A percentile compares a stretch with the other conserved stretches of the same genome.
Evolutionary conservation across 2,113 vertebrate species (phyloP).

Genomic region (Bubo blakistoni): DNA sequence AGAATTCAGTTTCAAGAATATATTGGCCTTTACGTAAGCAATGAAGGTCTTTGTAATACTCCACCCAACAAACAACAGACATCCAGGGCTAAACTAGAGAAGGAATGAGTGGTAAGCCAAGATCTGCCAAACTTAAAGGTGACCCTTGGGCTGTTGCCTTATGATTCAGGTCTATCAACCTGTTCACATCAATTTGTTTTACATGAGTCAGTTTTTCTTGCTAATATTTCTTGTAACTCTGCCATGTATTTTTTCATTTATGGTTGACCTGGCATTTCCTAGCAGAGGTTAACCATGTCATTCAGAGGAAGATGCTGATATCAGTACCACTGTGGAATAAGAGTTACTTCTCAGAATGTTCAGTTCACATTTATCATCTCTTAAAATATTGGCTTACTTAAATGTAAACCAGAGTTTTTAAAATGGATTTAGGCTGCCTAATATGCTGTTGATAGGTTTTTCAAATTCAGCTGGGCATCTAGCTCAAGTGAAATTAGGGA

Average conservation of each 20-base stretch:
- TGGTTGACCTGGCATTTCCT: neutral
- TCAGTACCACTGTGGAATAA: neutral
- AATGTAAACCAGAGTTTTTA: neutral
- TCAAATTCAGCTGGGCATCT: neutral
- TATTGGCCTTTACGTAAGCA: neutral
- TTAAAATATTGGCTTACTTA: neutral
- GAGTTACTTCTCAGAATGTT: neutral
- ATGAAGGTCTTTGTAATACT: neutral
- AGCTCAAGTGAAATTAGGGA: neutral
- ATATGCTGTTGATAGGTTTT: neutral
- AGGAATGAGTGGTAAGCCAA: neutral
- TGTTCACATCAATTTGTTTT: neutral
- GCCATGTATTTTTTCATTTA: neutral
- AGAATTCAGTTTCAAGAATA: neutral
- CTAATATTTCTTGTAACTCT: neutral
- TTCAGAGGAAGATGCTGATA: neutral
- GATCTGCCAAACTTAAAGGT: neutral
- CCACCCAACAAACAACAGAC: neutral
- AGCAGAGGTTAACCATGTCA: neutral
- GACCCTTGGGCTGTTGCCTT: neutral
- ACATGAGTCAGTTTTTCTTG: neutral
- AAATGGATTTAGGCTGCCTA: neutral
- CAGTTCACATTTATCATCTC: neutral
- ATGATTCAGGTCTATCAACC: neutral
- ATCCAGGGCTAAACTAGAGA: neutral